These are phyloP conservation scores for Mactra quadrangularis DNA, from an alignment of 1,140 invertebrate species.

Conservation along the genomic window DNA sequence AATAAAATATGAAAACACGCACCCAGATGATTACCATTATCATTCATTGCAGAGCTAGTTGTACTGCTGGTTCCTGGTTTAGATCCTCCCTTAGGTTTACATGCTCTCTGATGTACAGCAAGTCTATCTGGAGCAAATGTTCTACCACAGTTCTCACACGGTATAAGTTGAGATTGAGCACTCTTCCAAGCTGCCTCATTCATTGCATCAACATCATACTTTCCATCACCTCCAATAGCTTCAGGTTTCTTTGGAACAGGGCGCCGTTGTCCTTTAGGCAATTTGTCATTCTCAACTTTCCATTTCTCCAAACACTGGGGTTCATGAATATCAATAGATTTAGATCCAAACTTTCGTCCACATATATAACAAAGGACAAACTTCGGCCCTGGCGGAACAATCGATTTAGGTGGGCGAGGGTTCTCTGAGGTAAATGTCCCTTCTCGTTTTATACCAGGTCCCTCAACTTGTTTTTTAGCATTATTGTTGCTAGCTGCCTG, in stretches of 20 bases:
- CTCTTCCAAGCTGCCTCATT: slow-evolving; percentile 82
- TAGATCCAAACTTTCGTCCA: slow-evolving; percentile 88
- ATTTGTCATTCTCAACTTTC: slow-evolving; percentile 88
- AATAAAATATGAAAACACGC: background rate
- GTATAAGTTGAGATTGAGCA: slow-evolving; percentile 86
- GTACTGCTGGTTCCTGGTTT: slow-evolving; percentile 19
- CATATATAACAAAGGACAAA: slow-evolving; percentile 89
- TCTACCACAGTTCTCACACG: slow-evolving; percentile 88
- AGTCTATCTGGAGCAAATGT: slow-evolving; percentile 89
- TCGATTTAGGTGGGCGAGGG: slow-evolving; percentile 42
- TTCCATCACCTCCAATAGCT: slow-evolving; percentile 68
- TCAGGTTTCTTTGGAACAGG: slow-evolving; percentile 88
- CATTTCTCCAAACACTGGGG: slow-evolving; percentile 91
- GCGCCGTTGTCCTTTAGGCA: slow-evolving; percentile 86
- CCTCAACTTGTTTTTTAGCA: background rate
- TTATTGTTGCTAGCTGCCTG: background rate
- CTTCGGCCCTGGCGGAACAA: slow-evolving; percentile 67
- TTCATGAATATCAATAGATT: slow-evolving; percentile 90
- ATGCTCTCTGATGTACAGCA: slow-evolving; percentile 87
- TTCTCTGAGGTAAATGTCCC: slow-evolving; percentile 67
- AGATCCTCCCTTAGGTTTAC: slow-evolving; percentile 81
- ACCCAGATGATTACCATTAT: background rate
- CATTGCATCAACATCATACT: slow-evolving; percentile 77
- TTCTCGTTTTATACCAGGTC: slow-evolving; percentile 46
- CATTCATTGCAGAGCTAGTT: background rate